Percentiles rank a stretch among this genome's conserved stretches.
Conservation (phyloP, 2,797 vertebrate species). For the Myripristis jacobus region DNA sequence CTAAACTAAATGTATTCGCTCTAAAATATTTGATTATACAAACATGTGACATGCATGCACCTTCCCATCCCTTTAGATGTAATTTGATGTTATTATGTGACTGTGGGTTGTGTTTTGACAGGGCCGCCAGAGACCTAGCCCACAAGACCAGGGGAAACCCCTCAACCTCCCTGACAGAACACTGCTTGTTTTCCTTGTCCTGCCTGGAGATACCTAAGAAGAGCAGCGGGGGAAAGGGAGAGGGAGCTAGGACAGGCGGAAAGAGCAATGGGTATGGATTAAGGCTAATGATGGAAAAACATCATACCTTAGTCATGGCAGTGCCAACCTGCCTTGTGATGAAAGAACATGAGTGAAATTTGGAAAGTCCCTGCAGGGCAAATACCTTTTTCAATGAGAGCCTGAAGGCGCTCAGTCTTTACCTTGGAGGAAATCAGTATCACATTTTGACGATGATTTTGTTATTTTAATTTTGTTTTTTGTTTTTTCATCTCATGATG, state of each 20-base stretch:
- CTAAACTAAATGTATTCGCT: slow-evolving; percentile 28
- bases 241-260: slow-evolving; percentile 9
- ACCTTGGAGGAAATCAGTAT: slow-evolving; percentile 43
- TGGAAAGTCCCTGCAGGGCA: slow-evolving; percentile 63
- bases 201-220: slow-evolving; percentile 46
- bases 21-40: slow-evolving; percentile 37
- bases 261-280: slow-evolving; percentile 23
- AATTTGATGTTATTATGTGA: slow-evolving; percentile 45
- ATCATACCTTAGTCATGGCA: slow-evolving; percentile 28
- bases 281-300: slow-evolving; percentile 39
- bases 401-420: slow-evolving; percentile 16
- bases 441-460: slow-evolving; percentile 56
- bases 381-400: slow-evolving; percentile 9
- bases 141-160: slow-evolving; percentile 54
- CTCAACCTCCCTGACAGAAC: slow-evolving; percentile 44
- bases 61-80: slow-evolving; percentile 35
- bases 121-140: slow-evolving; percentile 22
- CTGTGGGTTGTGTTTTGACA: slow-evolving; percentile 43
- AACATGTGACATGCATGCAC: slow-evolving; percentile 48
- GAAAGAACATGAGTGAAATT: slow-evolving; percentile 44
- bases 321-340: slow-evolving; percentile 60
- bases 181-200: slow-evolving; percentile 59
- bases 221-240: slow-evolving; percentile 27
- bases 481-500: slow-evolving; percentile 35
- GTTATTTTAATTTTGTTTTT: slow-evolving; percentile 39